A percentile compares a stretch with the other conserved stretches of the same genome.
Evolutionary conservation across 2,888 invertebrate genomes (phyloP).

Genomic region (Tetragnatha montana): DNA sequence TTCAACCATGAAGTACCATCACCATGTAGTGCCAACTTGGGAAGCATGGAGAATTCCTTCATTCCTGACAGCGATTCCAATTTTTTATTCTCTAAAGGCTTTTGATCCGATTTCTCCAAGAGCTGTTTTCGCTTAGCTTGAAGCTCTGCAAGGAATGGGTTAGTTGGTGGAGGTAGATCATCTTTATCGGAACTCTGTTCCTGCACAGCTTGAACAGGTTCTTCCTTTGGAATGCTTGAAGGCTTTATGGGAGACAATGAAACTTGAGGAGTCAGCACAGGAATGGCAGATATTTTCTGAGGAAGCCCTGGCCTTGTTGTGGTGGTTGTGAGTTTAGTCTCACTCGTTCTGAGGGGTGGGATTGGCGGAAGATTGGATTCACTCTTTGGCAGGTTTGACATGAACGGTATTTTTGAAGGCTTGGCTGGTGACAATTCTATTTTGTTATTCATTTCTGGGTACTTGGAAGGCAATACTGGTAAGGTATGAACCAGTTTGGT

Average conservation of each 20-base stretch:
- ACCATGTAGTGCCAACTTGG: constrained; percentile 52
- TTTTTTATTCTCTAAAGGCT: neutral
- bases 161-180: constrained; percentile 70
- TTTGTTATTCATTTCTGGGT: constrained; percentile 34
- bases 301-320: constrained; percentile 16
- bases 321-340: constrained; percentile 22
- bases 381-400: constrained; percentile 40
- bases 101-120: constrained; percentile 73
- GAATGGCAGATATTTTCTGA: constrained; percentile 56
- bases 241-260: constrained; percentile 54
- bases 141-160: constrained; percentile 72
- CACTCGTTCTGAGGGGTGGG: constrained; percentile 5
- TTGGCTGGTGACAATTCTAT: constrained; percentile 21
- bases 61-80: neutral
- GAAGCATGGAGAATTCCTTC: constrained; percentile 59
- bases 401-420: constrained; percentile 68
- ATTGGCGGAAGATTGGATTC: constrained; percentile 57
- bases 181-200: constrained; percentile 50
- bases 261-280: constrained; percentile 56
- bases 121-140: constrained; percentile 77
- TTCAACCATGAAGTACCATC: constrained; percentile 81
- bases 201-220: neutral
- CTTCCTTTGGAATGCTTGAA: constrained; percentile 25
- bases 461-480: constrained; percentile 54
- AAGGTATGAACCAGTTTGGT: constrained; percentile 55